These are phyloP conservation scores for Cremastinae sp. DNA, from an alignment of 2,888 invertebrate species.

Conservation along the genomic window DNA sequence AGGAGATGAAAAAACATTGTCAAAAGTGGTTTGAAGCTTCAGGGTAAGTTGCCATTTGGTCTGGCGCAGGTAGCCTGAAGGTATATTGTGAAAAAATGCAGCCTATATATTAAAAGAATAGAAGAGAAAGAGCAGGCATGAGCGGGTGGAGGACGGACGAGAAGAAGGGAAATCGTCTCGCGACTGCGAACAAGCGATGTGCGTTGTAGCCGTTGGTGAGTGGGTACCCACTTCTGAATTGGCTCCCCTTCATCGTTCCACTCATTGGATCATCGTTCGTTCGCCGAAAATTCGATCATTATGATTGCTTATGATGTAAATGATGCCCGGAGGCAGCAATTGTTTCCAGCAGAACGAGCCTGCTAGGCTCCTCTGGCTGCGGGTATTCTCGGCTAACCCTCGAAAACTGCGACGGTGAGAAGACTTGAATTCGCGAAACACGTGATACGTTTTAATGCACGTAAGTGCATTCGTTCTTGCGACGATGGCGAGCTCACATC, in stretches of 20 bases:
- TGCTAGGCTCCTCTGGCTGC: constrained; percentile 61
- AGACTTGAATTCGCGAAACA: constrained; percentile 40
- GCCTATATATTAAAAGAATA: constrained; percentile 48
- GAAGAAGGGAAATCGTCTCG: constrained; percentile 66
- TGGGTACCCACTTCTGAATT: constrained; percentile 79
- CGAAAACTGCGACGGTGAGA: constrained; percentile 34
- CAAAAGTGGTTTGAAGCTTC: constrained; percentile 59
- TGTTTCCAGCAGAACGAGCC: constrained; percentile 77
- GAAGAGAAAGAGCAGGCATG: constrained; percentile 44
- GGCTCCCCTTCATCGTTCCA: constrained; percentile 76
- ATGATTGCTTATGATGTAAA: constrained; percentile 83
- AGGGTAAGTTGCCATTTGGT: constrained; percentile 71
- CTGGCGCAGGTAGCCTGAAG: constrained; percentile 75
- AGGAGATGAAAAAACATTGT: constrained; percentile 47
- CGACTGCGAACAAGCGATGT: constrained; percentile 46
- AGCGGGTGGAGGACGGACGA: constrained; percentile 67
- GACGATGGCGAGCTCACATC: not conserved
- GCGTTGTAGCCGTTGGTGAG: constrained; percentile 74
- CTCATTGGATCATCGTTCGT: constrained; percentile 79
- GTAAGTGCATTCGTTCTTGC: constrained; percentile 18
- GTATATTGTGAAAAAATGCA: constrained; percentile 67
- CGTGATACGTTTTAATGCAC: constrained; percentile 26
- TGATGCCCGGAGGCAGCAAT: constrained; percentile 82
- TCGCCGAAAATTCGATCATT: constrained; percentile 80
- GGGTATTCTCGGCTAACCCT: constrained; percentile 52